Conservation (phyloP, 1,140 invertebrate genomes). For the roundworm (Caenorhabditis elegans) region WBcel235 BX284605.5:6599001-6599500, state of each 20-base stretch:
- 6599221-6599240: neutral
- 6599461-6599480: constrained; percentile 67
- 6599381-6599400: constrained; percentile 48
- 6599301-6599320: constrained; percentile 13
- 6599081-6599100: no score
- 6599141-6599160: no score
- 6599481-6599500: constrained; percentile 67
- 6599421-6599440: constrained; percentile 46
- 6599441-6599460: neutral
- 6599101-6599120: no score
- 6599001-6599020: no score
- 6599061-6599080: no score
- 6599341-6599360: constrained; percentile 61
- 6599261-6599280: neutral
- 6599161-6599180: no score
- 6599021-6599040: no score
- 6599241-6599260: neutral
- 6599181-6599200: no score
- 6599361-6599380: constrained; percentile 67
- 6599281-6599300: neutral
- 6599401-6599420: constrained; percentile 31
- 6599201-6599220: no score
- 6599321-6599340: neutral
- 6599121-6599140: no score
- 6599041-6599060: no score